Base-by-base conservation (phyloP, 2,113 vertebrate genomes). In the Corydoras sp. region DNA sequence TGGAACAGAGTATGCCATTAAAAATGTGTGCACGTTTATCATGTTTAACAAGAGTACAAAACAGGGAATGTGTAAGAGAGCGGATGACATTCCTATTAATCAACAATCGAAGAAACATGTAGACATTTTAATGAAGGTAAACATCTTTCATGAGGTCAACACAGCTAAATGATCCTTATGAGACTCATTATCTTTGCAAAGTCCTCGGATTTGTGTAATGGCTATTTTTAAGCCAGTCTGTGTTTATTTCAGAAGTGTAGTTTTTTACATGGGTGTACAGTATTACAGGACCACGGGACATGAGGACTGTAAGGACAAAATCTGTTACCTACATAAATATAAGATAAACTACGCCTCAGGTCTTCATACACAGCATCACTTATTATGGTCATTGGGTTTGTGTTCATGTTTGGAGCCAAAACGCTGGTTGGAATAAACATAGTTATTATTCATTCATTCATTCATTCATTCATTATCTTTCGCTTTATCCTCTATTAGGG, bases 171-270 rank as follows among this genome's bases (percentile, higher is more conserved):
- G 18, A 9, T 14, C 50, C 31, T 63, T 31, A 13, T 43, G 69
- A 62, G 58, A 71, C 62, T 55, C 62, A 71, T 71, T 63, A 50
- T 31, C 11, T 62, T 63, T 55, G 30, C 69, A 71, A 71, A 43
- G 62, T 62, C 55, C n/a, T 54, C n/a, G 35, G 31, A 58, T 12
- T 66, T 60, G 50, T 15, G 15, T 9, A n/a, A n/a, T 56, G 59
- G 60, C 32, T 71, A 62, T 50, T 51, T 32, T 62, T 71, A 63
- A 55, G 49, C n/a, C n/a, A n/a, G n/a, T 60, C 30, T 35, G 29
- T 3, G 18, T 6, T n/a, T 54, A 50, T 53, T 51, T 58, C 13
- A 48, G 7, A 68, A 43, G 35, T 43, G 35, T 8, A 43, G 35
- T 43, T 43, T 43, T 43, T 43, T 43, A 43, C 35, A 43, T 43